Evolutionary conservation across 2,797 vertebrate species (phyloP).

Genomic region (Anomalospiza imberbis): DNA sequence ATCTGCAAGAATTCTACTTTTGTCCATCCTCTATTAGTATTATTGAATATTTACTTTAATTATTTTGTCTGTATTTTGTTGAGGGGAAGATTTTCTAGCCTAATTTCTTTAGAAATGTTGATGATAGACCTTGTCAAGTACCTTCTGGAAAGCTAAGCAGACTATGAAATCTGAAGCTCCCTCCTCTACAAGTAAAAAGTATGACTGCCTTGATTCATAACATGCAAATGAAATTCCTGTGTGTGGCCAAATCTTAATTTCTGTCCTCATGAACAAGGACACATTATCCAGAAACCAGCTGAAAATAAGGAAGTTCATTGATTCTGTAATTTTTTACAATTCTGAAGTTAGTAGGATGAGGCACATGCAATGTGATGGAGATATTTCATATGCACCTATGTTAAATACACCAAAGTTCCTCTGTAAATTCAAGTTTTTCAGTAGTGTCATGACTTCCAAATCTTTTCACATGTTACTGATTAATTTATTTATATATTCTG

Average conservation of each 20-base stretch:
- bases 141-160: background rate
- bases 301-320: background rate
- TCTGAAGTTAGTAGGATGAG: background rate
- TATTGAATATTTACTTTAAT: background rate
- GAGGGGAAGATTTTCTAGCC: background rate
- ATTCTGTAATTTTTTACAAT: background rate
- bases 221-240: background rate
- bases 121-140: background rate
- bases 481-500: background rate
- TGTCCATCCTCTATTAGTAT: background rate
- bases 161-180: background rate
- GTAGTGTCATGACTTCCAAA: background rate
- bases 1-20: background rate
- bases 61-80: background rate
- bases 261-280: background rate
- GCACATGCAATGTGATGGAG: background rate
- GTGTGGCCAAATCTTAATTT: background rate
- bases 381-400: background rate
- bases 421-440: background rate
- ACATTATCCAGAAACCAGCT: background rate
- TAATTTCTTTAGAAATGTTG: background rate
- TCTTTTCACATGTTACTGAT: background rate
- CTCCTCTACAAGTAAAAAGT: background rate
- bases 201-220: background rate
- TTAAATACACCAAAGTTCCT: background rate